Evolutionary conservation across 2,888 invertebrate species (phyloP).

Genomic region (Belgica antarctica): DNA sequence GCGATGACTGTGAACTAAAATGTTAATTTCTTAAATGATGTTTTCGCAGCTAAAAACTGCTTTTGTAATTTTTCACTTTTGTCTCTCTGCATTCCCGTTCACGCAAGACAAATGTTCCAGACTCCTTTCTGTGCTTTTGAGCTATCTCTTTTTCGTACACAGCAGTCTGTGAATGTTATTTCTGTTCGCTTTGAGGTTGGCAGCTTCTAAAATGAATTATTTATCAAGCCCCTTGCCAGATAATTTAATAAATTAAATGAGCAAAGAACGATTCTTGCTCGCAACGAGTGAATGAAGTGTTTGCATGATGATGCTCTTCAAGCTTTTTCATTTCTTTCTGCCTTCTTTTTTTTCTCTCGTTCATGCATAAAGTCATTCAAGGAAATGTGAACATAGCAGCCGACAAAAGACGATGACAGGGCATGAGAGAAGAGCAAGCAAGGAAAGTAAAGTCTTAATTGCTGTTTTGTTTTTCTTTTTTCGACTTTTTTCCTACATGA

Average conservation of each 20-base stretch:
- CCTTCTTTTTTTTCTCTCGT: too few species aligned
- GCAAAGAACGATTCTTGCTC: constrained; percentile 8
- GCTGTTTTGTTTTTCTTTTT: neutral
- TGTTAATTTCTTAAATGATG: neutral
- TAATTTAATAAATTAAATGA: constrained; percentile 42
- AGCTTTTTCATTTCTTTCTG: neutral
- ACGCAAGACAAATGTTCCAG: constrained; percentile 15
- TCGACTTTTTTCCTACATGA: neutral
- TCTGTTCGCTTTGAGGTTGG: constrained; percentile 11
- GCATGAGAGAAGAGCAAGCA: neutral
- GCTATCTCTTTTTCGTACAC: too few species aligned
- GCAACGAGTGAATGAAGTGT: neutral
- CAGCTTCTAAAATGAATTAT: constrained; percentile 31
- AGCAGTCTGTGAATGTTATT: constrained; percentile 11
- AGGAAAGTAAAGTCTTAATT: constrained; percentile 5
- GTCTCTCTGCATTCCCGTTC: neutral
- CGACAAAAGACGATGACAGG: constrained; percentile 10
- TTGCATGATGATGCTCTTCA: constrained; percentile 35
- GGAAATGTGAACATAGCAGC: neutral
- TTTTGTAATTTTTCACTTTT: constrained; percentile 5
- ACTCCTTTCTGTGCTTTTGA: neutral
- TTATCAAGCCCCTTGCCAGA: constrained; percentile 39
- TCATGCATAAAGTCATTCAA: constrained; percentile 32
- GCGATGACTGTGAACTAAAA: neutral
- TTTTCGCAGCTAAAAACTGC: neutral